Base-by-base conservation (phyloP, 2,888 invertebrate genomes). In the Creontiades dilutus region DNA sequence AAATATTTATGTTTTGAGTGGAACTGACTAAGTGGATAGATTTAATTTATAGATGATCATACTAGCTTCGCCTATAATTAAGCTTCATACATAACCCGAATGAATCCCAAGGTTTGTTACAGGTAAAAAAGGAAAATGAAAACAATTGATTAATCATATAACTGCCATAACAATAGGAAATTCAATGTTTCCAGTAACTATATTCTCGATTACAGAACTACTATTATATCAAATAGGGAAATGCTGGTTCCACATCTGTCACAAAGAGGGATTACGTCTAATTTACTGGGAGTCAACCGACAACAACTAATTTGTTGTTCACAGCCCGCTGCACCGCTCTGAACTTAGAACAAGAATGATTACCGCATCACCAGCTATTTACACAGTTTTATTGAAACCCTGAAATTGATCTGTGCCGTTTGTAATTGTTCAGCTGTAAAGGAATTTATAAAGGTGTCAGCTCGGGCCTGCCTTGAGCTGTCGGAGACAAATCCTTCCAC, bases 341-440 rank as follows among this genome's bases (percentile, higher is more conserved):
- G 52, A 82, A 82, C 52, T 82, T 82, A 47, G 27, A 52, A 48
- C 4, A 78, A 78, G 52, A 82, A 19, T 52, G 82, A 82, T 82
- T 13, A 48, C 52, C 46, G 37, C 7, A 37, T 37, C 37, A 4
- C 11, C 37, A 37, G 80, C 52, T 82, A 82, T 82, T 82, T 82
- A 19, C 47, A 82, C 82, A 16, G 19, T 52, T 52, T 84, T 85
- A 89, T 89, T 89, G 85, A 89, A 89, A 48, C 85, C 85, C 46
- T 48, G 19, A 89, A 48, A 89, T 89, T 52, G 81, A 89, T 89
- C 89, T 82, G 28, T 47, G 75, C 57, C 78, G 11, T 47, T 55
- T 68, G 84, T 89, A 89, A 89, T 89, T 89, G 89, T 89, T 57
- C 89, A 89, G 89, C 89, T 89, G 89, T 28, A 85, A 37, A 76